Conservation (phyloP, 2,797 vertebrate species). For the Danio kyathit region DNA sequence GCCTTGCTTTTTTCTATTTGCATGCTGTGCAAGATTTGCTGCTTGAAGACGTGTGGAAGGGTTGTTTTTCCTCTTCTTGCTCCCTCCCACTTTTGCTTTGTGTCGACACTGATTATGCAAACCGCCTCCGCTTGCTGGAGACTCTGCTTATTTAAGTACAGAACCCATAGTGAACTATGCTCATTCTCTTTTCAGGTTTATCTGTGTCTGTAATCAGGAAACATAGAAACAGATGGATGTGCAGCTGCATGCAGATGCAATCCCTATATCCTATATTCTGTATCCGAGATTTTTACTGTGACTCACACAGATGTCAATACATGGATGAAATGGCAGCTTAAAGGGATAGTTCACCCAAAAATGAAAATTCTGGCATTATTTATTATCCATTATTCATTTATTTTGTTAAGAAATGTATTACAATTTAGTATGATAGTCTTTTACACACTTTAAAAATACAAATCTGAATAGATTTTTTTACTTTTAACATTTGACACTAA, state of each 20-base stretch:
- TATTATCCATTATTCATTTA: too few species aligned
- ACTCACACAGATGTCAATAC: background rate
- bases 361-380: constrained; percentile 28
- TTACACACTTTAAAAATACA: too few species aligned
- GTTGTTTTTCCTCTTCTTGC: constrained; percentile 44
- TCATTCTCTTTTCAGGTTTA: constrained; percentile 36
- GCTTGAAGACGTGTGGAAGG: constrained; percentile 9
- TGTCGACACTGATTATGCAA: constrained; percentile 58
- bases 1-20: constrained; percentile 14
- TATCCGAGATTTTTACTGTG: background rate
- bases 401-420: too few species aligned
- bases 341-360: background rate
- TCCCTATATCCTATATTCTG: constrained; percentile 11
- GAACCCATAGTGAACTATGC: constrained; percentile 42
- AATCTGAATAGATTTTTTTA: too few species aligned
- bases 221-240: constrained; percentile 26
- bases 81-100: constrained; percentile 35
- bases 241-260: background rate
- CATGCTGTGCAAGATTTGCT: constrained; percentile 24
- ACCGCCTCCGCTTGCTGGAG: constrained; percentile 48
- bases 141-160: constrained; percentile 51
- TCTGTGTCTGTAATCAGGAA: constrained; percentile 33
- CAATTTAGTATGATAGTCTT: too few species aligned
- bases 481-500: too few species aligned
- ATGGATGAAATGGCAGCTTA: background rate